These are phyloP conservation scores for Leptocoma aspasia DNA, from an alignment of 2,113 vertebrate genomes.

Conservation along the genomic window DNA sequence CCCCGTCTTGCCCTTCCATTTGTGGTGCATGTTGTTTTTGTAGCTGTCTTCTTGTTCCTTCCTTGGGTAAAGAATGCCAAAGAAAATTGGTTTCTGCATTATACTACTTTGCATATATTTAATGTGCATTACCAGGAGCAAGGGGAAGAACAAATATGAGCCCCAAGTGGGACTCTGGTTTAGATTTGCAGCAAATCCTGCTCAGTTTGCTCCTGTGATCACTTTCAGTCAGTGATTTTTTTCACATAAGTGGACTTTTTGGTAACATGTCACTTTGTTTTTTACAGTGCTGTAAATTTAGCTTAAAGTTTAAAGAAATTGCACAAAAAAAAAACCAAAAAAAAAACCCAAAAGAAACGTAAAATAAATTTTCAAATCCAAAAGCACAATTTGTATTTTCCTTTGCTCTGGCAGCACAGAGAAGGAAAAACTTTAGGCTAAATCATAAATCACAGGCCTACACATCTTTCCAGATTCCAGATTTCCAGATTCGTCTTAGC, in stretches of 20 bases:
- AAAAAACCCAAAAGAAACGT: rapidly evolving
- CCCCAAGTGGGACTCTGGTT: neutral
- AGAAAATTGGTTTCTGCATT: neutral
- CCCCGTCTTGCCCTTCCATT: neutral
- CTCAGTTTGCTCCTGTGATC: neutral
- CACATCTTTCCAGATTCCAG: no score
- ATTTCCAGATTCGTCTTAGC: neutral
- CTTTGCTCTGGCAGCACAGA: neutral
- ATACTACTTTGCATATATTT: neutral
- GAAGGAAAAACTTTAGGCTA: neutral
- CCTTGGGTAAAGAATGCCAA: neutral
- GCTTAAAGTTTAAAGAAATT: neutral
- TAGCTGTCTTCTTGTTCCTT: neutral
- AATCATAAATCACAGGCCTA: neutral
- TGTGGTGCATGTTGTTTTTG: neutral
- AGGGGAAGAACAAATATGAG: neutral
- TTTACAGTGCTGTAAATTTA: neutral
- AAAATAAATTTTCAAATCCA: neutral
- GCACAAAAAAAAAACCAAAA: rapidly evolving
- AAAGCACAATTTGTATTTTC: neutral
- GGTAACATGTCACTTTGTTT: neutral
- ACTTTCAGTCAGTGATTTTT: neutral
- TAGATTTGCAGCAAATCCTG: neutral
- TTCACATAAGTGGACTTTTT: neutral
- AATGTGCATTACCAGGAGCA: neutral